Evolutionary conservation across 2,797 vertebrate species (phyloP).

Genomic region (Pelodytes ibericus): DNA sequence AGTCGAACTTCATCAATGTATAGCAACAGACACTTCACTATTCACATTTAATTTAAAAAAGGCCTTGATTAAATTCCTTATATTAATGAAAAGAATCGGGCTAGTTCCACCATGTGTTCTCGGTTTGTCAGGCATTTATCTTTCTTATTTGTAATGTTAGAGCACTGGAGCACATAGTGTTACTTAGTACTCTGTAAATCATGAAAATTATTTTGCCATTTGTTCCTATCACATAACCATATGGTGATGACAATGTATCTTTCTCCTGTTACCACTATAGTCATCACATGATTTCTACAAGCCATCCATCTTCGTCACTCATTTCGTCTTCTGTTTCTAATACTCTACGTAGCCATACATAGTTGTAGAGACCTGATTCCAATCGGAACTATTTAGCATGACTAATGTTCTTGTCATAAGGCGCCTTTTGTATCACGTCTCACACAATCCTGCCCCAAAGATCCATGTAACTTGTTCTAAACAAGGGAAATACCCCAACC

Average conservation of each 20-base stretch:
- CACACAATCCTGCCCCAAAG: background rate
- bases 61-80: no score
- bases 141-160: background rate
- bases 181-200: background rate
- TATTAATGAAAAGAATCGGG: no score
- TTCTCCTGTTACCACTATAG: constrained; percentile 13
- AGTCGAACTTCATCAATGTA: background rate
- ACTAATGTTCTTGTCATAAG: constrained; percentile 29
- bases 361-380: constrained; percentile 7
- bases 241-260: constrained; percentile 33
- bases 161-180: background rate
- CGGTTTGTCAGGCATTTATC: background rate
- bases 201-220: constrained; percentile 38
- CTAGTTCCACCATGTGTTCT: background rate
- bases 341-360: constrained; percentile 10
- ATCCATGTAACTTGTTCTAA: constrained; percentile 7
- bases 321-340: constrained; percentile 3
- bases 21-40: background rate
- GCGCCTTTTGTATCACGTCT: constrained; percentile 7
- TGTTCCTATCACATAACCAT: constrained; percentile 39
- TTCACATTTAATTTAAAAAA: no score
- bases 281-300: constrained; percentile 10
- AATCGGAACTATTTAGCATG: constrained; percentile 42
- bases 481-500: constrained; percentile 10
- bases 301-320: constrained; percentile 41